Conservation (phyloP, 2,113 vertebrate species). For the Puffinus mauretanicus region DNA sequence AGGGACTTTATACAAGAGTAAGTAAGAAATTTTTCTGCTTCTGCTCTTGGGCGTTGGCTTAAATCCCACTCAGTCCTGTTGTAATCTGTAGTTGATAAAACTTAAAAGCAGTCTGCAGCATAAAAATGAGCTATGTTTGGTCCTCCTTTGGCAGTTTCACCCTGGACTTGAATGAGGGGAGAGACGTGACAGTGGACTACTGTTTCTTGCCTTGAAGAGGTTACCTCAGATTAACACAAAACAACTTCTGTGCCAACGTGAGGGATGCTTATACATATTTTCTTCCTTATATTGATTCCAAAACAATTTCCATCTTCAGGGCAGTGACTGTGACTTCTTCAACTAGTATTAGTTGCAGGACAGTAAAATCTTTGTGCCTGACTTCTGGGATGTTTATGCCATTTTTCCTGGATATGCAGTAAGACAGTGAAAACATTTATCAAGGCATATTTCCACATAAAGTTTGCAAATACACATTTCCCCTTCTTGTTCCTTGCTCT, state of each 20-base stretch:
- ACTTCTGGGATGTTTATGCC: neutral
- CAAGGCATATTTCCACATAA: neutral
- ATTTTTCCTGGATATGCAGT: neutral
- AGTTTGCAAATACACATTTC: neutral
- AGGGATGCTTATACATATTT: neutral
- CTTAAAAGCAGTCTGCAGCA: neutral
- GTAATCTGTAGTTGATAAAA: neutral
- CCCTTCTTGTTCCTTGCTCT: neutral
- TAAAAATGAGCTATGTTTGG: neutral
- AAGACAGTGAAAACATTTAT: neutral
- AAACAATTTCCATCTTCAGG: neutral
- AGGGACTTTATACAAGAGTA: neutral
- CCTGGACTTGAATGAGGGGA: neutral
- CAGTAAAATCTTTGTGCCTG: neutral
- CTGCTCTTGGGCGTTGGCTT: neutral
- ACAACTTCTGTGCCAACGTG: neutral
- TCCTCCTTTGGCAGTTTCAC: neutral
- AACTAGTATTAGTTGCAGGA: neutral
- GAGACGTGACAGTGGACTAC: neutral
- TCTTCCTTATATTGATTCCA: neutral
- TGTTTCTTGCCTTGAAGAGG: neutral
- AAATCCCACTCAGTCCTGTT: neutral
- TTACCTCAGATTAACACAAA: neutral
- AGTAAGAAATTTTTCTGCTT: neutral
- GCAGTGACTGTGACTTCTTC: neutral